phyloP scores from a whole-genome alignment of 2,113 vertebrate species.

The Smithornis capensis region DNA sequence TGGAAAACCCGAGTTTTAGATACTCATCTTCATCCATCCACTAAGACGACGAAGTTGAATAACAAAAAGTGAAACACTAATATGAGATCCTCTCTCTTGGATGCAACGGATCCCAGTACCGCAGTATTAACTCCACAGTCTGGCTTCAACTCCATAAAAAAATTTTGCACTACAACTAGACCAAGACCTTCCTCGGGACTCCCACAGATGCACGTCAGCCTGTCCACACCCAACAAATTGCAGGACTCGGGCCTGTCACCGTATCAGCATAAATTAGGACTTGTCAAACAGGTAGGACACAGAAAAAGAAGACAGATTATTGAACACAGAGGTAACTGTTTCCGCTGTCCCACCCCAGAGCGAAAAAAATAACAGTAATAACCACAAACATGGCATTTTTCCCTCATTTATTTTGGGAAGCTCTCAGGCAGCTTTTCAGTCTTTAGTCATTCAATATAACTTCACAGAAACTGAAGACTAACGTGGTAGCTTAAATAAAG shows the following conservation, averaged over 20 bases:
- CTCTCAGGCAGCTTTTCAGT: not conserved
- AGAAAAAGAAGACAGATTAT: not conserved
- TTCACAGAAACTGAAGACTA: not conserved
- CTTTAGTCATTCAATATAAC: not conserved
- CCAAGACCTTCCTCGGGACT: not conserved
- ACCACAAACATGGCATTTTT: not conserved
- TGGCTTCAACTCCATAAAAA: not conserved
- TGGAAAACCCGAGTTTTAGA: not conserved
- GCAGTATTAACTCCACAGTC: not conserved
- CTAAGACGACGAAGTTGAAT: not conserved
- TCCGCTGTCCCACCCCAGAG: not conserved
- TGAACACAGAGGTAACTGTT: not conserved
- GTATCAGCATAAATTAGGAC: not conserved
- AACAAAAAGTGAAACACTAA: not conserved
- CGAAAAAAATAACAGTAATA: not conserved
- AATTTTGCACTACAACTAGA: not conserved
- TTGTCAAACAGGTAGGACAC: not conserved
- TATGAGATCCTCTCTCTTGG: not conserved
- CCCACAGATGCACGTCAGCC: not conserved
- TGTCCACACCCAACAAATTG: not conserved
- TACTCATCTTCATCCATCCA: not conserved
- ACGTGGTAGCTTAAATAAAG: accelerated
- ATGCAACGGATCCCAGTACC: not conserved
- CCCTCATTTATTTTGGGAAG: not conserved
- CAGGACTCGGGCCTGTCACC: not conserved